Evolutionary conservation across 2,888 invertebrate species (phyloP), one percentile per base, ranked within the genome.

Genomic region (Drosophila paucipuncta): DNA sequence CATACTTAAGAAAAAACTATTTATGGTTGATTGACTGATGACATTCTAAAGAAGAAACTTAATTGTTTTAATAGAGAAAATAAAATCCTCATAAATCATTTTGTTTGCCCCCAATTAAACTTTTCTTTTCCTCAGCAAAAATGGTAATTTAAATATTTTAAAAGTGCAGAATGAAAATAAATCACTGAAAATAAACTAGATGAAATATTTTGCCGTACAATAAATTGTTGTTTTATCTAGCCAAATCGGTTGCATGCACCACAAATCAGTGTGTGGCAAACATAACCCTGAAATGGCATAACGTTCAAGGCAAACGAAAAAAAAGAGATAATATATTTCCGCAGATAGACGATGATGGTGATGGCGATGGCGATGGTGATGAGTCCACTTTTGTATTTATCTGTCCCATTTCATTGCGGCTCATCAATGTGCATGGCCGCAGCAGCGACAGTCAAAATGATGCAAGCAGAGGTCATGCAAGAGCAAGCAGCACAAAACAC

Each of bases 401-500:
- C 64, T 71, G 81, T 54, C 70, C 64, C 64, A 64, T 67, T 71
- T 76, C 59, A 69, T 33, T 61, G 66, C 59, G 53, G 60, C 70
- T 73, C 73, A 81, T 81, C 69, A 73, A 53, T 69, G 55, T 73
- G 70, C 66, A 68, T 57, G 72, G 68, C 52, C 71, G 69, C 59
- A 47, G 52, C 41, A 63, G 39, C 70, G 63, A 63, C 73, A 66
- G 58, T 65, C 59, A 52, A 57, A 75, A 65, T 73, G 75, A 68
- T 59, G 82, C 82, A 80, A 73, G 57, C 85, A 64, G 86, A 88
- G 90, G 88, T 85, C 90, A 79, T 71, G 83, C 76, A 68, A 77
- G 69, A 68, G 47, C 53, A 60, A 55, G 53, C 59, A 78, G 18
- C 64, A 50, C 18, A 28, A 25, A 47, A 13, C 7, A 25, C 59